Conservation (phyloP, 2,797 vertebrate genomes). For the Nannoperca australis region DNA sequence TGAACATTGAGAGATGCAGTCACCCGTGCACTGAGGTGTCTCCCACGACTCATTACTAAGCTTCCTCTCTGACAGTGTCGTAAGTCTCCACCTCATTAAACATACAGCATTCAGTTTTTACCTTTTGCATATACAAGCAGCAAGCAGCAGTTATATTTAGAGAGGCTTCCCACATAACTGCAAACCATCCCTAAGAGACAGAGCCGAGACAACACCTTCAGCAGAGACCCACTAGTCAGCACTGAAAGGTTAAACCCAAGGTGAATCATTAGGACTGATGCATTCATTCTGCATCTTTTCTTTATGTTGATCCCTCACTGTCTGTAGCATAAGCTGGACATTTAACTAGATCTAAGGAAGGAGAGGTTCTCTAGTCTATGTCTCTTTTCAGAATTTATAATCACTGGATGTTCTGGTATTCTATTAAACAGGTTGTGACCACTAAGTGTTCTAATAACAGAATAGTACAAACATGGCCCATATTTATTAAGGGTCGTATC, state of each 20-base stretch:
- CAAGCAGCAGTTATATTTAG: background rate
- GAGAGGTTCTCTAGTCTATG: too few species aligned
- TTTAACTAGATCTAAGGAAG: too few species aligned
- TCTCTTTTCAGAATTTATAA: too few species aligned
- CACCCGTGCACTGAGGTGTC: background rate
- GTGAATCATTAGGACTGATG: background rate
- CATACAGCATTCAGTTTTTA: background rate
- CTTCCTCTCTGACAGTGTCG: background rate
- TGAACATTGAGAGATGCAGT: background rate
- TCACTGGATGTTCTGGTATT: too few species aligned
- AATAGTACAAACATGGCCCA: too few species aligned
- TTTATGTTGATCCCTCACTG: too few species aligned
- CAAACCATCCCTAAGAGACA: background rate
- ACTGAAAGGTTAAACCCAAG: background rate
- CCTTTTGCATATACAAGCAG: background rate
- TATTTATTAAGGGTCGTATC: too few species aligned
- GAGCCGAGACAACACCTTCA: background rate
- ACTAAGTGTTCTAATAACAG: too few species aligned
- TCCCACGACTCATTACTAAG: constrained; percentile 11
- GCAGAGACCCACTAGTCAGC: background rate
- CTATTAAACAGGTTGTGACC: too few species aligned
- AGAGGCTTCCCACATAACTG: background rate
- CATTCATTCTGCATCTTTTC: too few species aligned
- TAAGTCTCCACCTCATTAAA: constrained; percentile 17
- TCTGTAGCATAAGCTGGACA: too few species aligned